These are phyloP conservation scores for Lontra canadensis DNA, from an alignment of 2,113 vertebrate species.

Conservation along the genomic window DNA sequence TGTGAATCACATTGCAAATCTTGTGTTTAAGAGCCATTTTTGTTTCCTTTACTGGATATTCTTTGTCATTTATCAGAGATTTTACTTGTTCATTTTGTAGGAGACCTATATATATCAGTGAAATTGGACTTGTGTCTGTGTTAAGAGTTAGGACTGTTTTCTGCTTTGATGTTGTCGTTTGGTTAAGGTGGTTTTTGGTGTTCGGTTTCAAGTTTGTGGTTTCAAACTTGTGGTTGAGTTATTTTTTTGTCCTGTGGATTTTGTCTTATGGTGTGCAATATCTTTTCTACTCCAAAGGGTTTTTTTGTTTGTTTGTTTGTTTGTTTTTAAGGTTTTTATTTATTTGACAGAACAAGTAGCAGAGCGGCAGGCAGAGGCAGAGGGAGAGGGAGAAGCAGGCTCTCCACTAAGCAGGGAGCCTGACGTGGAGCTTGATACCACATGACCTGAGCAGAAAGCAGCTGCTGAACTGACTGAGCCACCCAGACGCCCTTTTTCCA, in stretches of 20 bases:
- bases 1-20: neutral
- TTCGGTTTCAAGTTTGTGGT: neutral
- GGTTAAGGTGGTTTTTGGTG: neutral
- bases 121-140: neutral
- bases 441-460: no score
- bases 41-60: neutral
- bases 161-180: neutral
- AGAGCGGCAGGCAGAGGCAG: no score
- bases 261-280: conserved; percentile 10
- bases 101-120: neutral
- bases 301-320: no score
- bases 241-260: neutral
- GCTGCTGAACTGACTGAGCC: no score
- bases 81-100: neutral
- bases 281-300: neutral
- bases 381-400: no score
- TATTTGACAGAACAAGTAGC: no score
- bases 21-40: neutral
- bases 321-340: no score
- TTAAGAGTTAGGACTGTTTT: neutral
- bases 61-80: neutral
- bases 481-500: neutral
- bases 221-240: neutral
- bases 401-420: no score
- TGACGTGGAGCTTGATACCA: no score